A percentile compares a stretch with the other conserved stretches of the same genome.
Evolutionary conservation across 1,140 invertebrate genomes (phyloP).

Genomic region (Drosophila pachea): DNA sequence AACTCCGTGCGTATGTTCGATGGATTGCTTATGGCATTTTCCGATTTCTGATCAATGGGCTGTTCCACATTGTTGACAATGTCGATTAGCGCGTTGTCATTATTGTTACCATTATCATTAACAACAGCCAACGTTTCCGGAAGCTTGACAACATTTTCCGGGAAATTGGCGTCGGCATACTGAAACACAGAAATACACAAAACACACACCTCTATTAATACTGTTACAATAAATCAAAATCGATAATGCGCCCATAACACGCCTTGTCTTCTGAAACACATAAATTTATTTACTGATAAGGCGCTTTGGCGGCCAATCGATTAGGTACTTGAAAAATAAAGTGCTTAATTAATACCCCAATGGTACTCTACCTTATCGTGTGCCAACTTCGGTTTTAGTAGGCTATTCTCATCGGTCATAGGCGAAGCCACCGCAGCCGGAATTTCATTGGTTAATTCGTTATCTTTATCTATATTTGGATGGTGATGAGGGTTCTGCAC

Average conservation of each 20-base stretch:
- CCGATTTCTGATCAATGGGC: constrained; percentile 26
- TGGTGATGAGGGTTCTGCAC: constrained; percentile 52
- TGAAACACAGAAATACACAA: constrained; percentile 16
- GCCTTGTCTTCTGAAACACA: neutral
- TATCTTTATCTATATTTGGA: constrained; percentile 31
- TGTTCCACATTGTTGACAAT: constrained; percentile 60
- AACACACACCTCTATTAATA: neutral
- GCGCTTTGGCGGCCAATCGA: neutral
- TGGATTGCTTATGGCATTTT: neutral
- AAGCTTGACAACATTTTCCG: constrained; percentile 53
- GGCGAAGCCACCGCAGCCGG: constrained; percentile 18
- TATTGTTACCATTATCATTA: constrained; percentile 21
- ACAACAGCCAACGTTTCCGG: constrained; percentile 43
- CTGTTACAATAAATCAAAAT: constrained; percentile 25
- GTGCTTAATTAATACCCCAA: constrained; percentile 20
- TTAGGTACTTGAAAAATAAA: constrained; percentile 1
- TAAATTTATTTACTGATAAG: constrained; percentile 25
- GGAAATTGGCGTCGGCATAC: constrained; percentile 52
- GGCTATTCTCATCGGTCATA: constrained; percentile 24
- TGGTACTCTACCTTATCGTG: constrained; percentile 53
- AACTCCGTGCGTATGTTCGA: constrained; percentile 33
- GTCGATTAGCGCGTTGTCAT: constrained; percentile 40
- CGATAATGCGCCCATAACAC: constrained; percentile 20
- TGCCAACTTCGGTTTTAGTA: constrained; percentile 4
- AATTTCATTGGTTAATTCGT: constrained; percentile 16